Evolutionary conservation across 2,888 invertebrate species (phyloP).

Genomic region (Heliconius cydno): DNA sequence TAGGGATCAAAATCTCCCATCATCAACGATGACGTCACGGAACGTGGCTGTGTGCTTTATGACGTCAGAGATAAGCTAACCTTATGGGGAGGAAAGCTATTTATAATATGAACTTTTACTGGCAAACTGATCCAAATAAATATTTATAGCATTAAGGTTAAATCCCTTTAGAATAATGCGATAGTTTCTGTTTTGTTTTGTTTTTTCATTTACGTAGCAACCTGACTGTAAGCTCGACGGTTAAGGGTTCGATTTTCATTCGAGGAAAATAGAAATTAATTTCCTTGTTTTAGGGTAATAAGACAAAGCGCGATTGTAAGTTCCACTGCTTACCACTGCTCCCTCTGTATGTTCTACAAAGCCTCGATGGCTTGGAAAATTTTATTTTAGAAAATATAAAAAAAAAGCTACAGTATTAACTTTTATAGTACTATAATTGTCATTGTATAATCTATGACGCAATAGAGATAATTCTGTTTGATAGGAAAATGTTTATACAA

Average conservation of each 20-base stretch:
- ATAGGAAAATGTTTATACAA: constrained; percentile 19
- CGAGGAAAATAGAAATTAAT: no score
- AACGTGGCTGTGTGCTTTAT: neutral
- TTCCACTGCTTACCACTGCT: no score
- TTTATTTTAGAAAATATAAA: no score
- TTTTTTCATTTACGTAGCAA: no score
- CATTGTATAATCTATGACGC: constrained; percentile 14
- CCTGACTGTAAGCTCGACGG: no score
- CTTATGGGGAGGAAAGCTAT: constrained; percentile 13
- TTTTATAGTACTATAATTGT: constrained; percentile 1
- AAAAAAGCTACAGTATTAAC: neutral
- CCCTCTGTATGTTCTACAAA: no score
- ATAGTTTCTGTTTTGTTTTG: neutral
- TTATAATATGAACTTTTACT: constrained; percentile 12
- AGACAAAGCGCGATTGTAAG: no score
- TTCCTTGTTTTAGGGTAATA: no score
- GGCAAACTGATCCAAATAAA: constrained; percentile 1
- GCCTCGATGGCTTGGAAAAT: no score
- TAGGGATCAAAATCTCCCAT: neutral
- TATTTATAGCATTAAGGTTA: neutral
- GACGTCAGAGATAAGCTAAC: constrained; percentile 32
- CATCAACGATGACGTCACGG: constrained; percentile 25
- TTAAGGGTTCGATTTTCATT: no score
- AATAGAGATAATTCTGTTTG: constrained; percentile 9
- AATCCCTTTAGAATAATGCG: neutral